Conservation (phyloP, 2,797 vertebrate species). For the Eutrigla gurnardus region DNA sequence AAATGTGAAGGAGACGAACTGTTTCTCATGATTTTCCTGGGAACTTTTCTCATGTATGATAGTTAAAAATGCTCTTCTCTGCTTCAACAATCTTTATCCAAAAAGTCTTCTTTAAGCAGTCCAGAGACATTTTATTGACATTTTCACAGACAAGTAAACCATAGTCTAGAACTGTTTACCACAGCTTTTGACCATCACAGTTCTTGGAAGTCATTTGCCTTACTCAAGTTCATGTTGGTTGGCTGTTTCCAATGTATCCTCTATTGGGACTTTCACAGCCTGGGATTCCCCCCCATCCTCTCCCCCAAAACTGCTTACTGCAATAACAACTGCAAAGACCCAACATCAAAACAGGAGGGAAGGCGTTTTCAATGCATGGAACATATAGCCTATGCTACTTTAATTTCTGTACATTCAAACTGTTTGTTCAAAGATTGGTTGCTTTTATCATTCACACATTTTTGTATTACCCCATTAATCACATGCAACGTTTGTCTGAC, state of each 20-base stretch:
- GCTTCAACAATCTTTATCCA: neutral
- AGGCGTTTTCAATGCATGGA: neutral
- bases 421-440: neutral
- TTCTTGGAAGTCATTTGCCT: neutral
- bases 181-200: neutral
- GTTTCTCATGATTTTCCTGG: neutral
- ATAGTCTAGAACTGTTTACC: neutral
- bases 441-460: neutral
- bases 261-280: constrained; percentile 22
- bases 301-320: neutral
- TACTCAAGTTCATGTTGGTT: neutral
- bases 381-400: too few relatives aligned
- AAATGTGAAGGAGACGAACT: neutral
- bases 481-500: constrained; percentile 13
- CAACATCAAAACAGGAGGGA: too few relatives aligned
- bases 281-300: constrained; percentile 16
- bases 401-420: neutral
- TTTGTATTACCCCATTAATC: neutral
- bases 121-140: neutral
- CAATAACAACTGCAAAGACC: neutral
- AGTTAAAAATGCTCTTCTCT: neutral
- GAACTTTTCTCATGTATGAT: neutral
- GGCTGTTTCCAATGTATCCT: constrained; percentile 9
- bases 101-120: neutral
- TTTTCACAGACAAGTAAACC: neutral